Evolutionary conservation across 2,888 invertebrate species (phyloP).

Genomic region (Tryphoninae sp.): DNA sequence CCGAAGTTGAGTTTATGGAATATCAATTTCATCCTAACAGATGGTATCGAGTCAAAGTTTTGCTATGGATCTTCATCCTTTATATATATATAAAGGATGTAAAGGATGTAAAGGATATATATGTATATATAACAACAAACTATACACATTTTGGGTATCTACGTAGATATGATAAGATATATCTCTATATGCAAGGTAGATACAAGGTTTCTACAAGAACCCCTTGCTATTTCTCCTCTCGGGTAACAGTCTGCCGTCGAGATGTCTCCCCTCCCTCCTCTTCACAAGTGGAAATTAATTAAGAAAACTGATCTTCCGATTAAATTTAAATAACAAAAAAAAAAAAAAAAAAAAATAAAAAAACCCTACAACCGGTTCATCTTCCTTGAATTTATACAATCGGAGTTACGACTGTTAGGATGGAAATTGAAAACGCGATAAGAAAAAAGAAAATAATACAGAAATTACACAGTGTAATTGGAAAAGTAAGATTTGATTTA

Average conservation of each 20-base stretch:
- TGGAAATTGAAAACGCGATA: no score
- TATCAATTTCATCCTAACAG: slow-evolving; percentile 48
- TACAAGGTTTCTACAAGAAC: neutral
- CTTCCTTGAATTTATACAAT: no score
- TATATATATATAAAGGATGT: neutral
- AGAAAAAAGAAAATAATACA: neutral
- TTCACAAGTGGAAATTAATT: slow-evolving; percentile 14
- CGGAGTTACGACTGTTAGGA: no score
- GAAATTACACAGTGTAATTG: no score
- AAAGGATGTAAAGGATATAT: neutral
- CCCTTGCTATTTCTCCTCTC: slow-evolving; percentile 3
- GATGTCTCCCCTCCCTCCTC: neutral
- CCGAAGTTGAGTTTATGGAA: slow-evolving; percentile 43
- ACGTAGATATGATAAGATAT: neutral
- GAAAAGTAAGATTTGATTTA: no score
- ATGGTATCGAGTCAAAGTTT: slow-evolving; percentile 38
- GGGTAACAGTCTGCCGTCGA: slow-evolving; percentile 1
- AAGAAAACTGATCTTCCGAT: neutral
- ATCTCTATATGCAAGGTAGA: neutral
- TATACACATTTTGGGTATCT: neutral
- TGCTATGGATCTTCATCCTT: neutral
- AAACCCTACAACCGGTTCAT: no score
- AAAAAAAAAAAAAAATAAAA: neutral
- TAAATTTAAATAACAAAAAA: neutral
- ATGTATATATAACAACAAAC: neutral